Evolutionary conservation across 2,113 vertebrate species (phyloP).

Genomic region (Coptodon rendalli): DNA sequence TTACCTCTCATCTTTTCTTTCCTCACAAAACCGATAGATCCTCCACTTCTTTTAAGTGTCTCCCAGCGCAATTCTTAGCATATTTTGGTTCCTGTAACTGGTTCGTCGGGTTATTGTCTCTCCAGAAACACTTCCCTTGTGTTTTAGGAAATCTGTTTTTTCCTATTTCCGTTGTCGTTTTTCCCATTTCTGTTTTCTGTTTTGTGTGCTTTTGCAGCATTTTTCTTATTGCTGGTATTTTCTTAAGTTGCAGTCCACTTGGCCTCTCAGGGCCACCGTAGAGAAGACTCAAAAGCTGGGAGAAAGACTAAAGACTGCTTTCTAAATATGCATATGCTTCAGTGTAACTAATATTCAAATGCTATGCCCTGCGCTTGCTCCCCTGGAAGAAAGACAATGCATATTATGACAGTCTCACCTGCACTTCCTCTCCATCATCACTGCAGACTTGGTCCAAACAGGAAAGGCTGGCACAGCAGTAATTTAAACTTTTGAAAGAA

Average conservation of each 20-base stretch:
- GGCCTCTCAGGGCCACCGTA: background rate
- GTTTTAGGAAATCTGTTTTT: background rate
- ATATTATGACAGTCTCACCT: background rate
- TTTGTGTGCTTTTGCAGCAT: background rate
- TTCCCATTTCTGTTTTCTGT: background rate
- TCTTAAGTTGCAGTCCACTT: background rate
- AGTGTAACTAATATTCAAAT: background rate
- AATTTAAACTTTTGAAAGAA: background rate
- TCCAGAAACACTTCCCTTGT: background rate
- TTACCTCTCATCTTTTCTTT: background rate
- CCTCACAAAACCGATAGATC: background rate
- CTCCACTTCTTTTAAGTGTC: fast-evolving
- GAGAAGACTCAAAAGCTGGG: background rate
- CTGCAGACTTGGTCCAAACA: background rate
- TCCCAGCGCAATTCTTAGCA: background rate
- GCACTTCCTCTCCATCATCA: background rate
- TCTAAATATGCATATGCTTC: background rate
- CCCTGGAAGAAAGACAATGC: background rate
- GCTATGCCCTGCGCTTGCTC: background rate
- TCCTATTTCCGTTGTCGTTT: background rate
- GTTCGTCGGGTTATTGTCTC: background rate
- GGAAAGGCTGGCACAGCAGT: background rate
- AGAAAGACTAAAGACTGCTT: background rate
- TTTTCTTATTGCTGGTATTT: background rate
- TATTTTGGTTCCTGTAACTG: background rate